Conservation (phyloP, 2,888 invertebrate genomes). For the Orthosia gothica region DNA sequence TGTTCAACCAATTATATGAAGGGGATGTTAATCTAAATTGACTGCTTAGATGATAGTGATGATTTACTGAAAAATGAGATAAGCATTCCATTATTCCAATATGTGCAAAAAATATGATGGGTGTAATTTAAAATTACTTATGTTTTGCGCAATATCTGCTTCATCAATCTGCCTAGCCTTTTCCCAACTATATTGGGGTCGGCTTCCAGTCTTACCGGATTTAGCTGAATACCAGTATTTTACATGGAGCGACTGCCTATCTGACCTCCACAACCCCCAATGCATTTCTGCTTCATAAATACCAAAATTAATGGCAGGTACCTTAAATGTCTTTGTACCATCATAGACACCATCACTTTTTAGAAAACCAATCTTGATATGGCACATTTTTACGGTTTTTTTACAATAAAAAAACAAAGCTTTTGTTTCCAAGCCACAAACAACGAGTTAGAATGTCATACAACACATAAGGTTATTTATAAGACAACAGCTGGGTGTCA, state of each 20-base stretch:
- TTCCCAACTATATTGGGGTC: too few species aligned
- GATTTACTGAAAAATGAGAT: neutral
- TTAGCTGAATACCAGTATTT: too few species aligned
- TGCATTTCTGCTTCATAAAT: too few species aligned
- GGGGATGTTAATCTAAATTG: conserved; percentile 14
- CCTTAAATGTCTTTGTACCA: neutral
- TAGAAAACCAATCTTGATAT: neutral
- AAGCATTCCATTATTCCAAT: too few species aligned
- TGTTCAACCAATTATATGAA: conserved; percentile 18
- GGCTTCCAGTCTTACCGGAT: too few species aligned
- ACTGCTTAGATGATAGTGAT: neutral
- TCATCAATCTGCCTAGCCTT: too few species aligned
- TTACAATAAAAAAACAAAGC: too few species aligned
- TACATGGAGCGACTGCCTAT: too few species aligned
- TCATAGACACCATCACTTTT: neutral
- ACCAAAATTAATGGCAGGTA: too few species aligned
- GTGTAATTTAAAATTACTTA: neutral
- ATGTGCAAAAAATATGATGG: neutral
- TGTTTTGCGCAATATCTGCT: too few species aligned
- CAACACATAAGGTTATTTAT: conserved; percentile 58
- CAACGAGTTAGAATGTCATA: conserved; percentile 19
- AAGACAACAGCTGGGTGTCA: conserved; percentile 18
- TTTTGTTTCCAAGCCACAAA: neutral
- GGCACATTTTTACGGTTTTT: neutral
- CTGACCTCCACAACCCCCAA: too few species aligned